Conservation (phyloP, 2,113 vertebrate genomes). For the Notarius quadriscutis region DNA sequence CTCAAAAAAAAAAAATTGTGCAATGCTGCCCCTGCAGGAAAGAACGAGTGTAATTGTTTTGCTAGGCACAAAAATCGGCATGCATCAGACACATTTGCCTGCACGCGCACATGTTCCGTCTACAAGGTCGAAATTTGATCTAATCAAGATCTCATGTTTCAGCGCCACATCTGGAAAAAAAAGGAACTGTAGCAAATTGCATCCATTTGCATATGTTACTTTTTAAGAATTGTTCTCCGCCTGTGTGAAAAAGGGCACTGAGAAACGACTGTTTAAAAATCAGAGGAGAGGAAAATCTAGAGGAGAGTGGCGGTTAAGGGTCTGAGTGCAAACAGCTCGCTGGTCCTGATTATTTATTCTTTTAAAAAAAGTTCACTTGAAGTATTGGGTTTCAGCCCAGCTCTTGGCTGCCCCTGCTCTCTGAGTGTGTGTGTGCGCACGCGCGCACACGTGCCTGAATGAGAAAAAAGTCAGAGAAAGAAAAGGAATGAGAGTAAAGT, state of each 20-base stretch:
- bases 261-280: conserved; percentile 53
- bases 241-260: conserved; percentile 60
- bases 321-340: conserved; percentile 66
- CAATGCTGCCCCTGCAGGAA: conserved; percentile 63
- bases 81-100: conserved; percentile 8
- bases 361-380: conserved; percentile 57
- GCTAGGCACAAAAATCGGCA: conserved; percentile 30
- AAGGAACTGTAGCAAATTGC: conserved; percentile 55
- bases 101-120: not conserved
- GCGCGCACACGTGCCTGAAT: conserved; percentile 44
- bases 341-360: conserved; percentile 69
- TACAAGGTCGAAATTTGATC: conserved; percentile 40
- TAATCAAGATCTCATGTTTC: conserved; percentile 49
- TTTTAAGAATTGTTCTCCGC: conserved; percentile 64
- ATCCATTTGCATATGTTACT: not conserved
- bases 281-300: conserved; percentile 44
- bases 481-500: conserved; percentile 52
- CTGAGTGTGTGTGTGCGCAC: conserved; percentile 44
- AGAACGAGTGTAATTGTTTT: conserved; percentile 31
- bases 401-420: conserved; percentile 44
- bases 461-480: conserved; percentile 40
- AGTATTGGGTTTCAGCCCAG: conserved; percentile 64
- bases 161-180: conserved; percentile 62
- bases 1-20: conserved; percentile 44
- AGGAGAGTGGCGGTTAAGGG: conserved; percentile 51